These are phyloP conservation scores for Limosa lapponica DNA, from an alignment of 2,797 vertebrate species.

Conservation along the genomic window DNA sequence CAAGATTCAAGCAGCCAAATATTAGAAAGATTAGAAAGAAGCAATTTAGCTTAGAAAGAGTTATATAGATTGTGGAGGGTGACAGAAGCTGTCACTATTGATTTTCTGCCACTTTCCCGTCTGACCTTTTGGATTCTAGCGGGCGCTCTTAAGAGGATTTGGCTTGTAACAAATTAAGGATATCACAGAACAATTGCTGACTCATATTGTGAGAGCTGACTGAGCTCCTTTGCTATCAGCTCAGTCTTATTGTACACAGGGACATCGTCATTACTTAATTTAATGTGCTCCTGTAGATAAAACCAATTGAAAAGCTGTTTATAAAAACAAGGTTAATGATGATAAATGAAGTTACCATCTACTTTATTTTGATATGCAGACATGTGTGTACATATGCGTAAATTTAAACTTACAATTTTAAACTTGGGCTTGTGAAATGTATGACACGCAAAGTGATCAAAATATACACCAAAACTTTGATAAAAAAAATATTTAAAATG, in stretches of 20 bases:
- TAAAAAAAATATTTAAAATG: neutral
- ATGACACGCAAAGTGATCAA: neutral
- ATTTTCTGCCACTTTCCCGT: conserved; percentile 48
- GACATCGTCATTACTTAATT: neutral
- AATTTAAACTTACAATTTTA: neutral
- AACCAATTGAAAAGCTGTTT: neutral
- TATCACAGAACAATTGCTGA: conserved; percentile 53
- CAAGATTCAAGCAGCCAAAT: neutral
- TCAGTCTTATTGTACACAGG: neutral
- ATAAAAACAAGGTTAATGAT: neutral
- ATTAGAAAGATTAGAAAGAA: conserved; percentile 51
- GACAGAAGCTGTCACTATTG: conserved; percentile 48
- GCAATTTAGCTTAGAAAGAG: conserved; percentile 54
- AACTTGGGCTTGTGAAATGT: neutral
- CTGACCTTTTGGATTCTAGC: conserved; percentile 53
- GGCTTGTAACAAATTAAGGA: conserved; percentile 63
- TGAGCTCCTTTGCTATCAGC: neutral
- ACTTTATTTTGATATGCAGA: neutral
- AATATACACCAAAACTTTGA: neutral
- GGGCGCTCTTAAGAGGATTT: conserved; percentile 34
- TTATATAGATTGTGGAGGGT: neutral
- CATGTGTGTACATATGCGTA: neutral
- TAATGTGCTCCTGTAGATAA: neutral
- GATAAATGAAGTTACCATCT: neutral
- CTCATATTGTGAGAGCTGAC: neutral